These are phyloP conservation scores for Actenoides hombroni DNA, from an alignment of 2,113 vertebrate genomes.

Conservation along the genomic window DNA sequence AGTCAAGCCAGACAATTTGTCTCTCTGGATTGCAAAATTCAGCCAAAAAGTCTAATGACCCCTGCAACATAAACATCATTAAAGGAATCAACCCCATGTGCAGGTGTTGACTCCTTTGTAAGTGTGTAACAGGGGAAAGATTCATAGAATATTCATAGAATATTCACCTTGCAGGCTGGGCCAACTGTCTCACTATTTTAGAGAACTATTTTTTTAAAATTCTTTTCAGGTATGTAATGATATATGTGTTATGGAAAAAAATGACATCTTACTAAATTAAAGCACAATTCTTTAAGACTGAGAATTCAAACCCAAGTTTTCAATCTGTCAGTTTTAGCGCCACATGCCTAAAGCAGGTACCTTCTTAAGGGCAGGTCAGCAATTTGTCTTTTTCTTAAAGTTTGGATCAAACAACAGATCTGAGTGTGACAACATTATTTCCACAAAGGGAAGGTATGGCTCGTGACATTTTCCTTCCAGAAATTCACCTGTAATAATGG, in stretches of 20 bases:
- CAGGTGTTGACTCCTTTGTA: background rate
- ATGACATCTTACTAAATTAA: background rate
- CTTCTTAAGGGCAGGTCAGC: background rate
- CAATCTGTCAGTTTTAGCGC: slow-evolving; percentile 39
- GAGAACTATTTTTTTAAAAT: background rate
- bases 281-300: background rate
- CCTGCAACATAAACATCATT: background rate
- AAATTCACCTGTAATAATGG: background rate
- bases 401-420: slow-evolving; percentile 32
- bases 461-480: background rate
- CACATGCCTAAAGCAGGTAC: slow-evolving; percentile 13
- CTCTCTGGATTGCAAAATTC: background rate
- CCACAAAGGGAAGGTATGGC: background rate
- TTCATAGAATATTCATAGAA: background rate
- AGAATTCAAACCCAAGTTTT: slow-evolving; percentile 34
- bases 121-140: background rate
- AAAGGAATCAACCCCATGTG: background rate
- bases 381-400: slow-evolving; percentile 32
- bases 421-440: background rate
- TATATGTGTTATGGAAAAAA: background rate
- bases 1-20: background rate
- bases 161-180: background rate
- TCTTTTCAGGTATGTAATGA: background rate
- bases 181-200: background rate
- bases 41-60: background rate